Conservation (phyloP, 1,140 invertebrate genomes). For the Diploscapter pachys region DNA sequence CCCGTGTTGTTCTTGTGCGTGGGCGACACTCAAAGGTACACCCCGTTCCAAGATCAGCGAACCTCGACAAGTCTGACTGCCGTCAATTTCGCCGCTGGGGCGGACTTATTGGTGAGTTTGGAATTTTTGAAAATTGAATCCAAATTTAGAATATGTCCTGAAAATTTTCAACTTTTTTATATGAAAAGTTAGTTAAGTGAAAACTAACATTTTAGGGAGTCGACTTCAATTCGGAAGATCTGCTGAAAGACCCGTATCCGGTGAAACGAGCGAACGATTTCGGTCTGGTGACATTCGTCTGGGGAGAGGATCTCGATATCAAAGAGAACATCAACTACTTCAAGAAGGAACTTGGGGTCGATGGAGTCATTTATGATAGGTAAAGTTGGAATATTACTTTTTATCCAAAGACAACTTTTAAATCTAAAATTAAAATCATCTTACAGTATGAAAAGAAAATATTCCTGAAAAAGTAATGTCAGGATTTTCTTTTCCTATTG, state of each 20-base stretch:
- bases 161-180: background rate
- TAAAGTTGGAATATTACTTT: background rate
- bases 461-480: too few relatives aligned
- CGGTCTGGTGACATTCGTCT: slow-evolving; percentile 54
- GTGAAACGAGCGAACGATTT: slow-evolving; percentile 49
- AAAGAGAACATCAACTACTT: slow-evolving; percentile 55
- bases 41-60: slow-evolving; percentile 45
- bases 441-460: too few relatives aligned
- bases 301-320: slow-evolving; percentile 55
- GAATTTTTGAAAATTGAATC: slow-evolving; percentile 4
- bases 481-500: too few relatives aligned
- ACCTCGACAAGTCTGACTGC: slow-evolving; percentile 47
- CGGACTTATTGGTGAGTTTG: slow-evolving; percentile 40
- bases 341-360: slow-evolving; percentile 52
- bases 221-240: slow-evolving; percentile 56
- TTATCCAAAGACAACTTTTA: too few relatives aligned
- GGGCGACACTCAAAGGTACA: slow-evolving; percentile 45
- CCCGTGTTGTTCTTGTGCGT: slow-evolving; percentile 57
- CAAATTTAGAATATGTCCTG: slow-evolving; percentile 1
- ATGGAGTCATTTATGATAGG: slow-evolving; percentile 57
- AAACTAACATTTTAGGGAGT: slow-evolving; percentile 45
- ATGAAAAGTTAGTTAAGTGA: background rate
- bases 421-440: too few relatives aligned
- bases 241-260: slow-evolving; percentile 44
- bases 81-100: slow-evolving; percentile 49